Conservation (phyloP, 2,888 invertebrate species). For the Calameuta idolon region DNA sequence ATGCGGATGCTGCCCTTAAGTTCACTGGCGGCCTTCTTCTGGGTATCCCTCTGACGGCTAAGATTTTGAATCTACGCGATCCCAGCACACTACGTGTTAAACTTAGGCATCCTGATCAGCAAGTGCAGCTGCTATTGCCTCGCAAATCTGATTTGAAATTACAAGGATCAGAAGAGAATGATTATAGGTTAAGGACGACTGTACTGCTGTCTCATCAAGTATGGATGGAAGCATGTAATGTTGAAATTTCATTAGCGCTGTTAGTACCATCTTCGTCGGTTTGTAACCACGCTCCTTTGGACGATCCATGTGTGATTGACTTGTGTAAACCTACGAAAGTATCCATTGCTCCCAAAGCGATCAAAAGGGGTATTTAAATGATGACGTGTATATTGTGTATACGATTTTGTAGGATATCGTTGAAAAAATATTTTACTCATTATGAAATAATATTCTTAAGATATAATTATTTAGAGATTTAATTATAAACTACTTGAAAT, state of each 20-base stretch:
- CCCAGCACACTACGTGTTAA: constrained; percentile 82
- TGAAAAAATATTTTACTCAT: neutral
- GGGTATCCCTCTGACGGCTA: constrained; percentile 88
- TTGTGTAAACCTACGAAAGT: constrained; percentile 89
- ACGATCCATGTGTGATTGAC: constrained; percentile 76
- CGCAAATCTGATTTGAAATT: constrained; percentile 81
- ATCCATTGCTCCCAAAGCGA: constrained; percentile 88
- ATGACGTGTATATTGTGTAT: neutral
- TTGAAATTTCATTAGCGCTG: constrained; percentile 86
- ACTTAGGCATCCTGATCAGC: constrained; percentile 93
- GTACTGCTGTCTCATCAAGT: constrained; percentile 92
- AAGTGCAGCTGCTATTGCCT: constrained; percentile 86
- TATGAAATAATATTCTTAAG: neutral
- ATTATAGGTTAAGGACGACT: constrained; percentile 81
- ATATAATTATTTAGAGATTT: neutral
- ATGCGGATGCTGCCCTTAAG: constrained; percentile 85
- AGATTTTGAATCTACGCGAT: constrained; percentile 82
- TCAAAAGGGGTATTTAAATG: constrained; percentile 80
- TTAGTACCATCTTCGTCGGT: constrained; percentile 75
- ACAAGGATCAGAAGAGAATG: constrained; percentile 72
- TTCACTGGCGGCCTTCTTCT: constrained; percentile 94
- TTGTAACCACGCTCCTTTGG: constrained; percentile 65
- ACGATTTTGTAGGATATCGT: neutral
- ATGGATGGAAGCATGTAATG: constrained; percentile 92
- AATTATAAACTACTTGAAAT: neutral